These are phyloP conservation scores for Suncus etruscus DNA, from an alignment of 2,113 vertebrate species.

Conservation along the genomic window DNA sequence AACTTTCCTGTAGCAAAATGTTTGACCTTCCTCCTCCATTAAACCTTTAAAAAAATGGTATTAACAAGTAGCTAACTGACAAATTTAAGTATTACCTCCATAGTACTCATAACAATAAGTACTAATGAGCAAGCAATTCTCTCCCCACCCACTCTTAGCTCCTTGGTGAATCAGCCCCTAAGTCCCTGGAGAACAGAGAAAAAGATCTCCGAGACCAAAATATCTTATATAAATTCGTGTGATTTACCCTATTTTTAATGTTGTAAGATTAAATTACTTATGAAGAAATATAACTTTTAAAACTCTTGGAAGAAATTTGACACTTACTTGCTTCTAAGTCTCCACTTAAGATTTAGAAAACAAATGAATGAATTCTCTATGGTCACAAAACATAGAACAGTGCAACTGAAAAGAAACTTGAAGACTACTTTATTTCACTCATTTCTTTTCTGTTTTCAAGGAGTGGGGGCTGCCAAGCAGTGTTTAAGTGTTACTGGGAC, in stretches of 20 bases:
- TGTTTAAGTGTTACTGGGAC: too few species aligned
- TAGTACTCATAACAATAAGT: slow-evolving; percentile 12
- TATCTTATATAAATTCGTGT: not conserved
- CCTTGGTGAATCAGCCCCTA: slow-evolving; percentile 2
- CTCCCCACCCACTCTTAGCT: slow-evolving; percentile 40
- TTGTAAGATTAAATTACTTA: slow-evolving; percentile 40
- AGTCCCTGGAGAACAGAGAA: not conserved
- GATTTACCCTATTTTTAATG: not conserved
- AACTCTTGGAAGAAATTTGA: slow-evolving; percentile 33
- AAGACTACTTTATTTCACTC: not conserved
- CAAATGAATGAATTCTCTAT: not conserved
- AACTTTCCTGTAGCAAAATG: slow-evolving; percentile 12
- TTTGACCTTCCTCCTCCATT: slow-evolving; percentile 21
- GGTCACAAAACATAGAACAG: not conserved
- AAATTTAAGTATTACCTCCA: slow-evolving; percentile 19
- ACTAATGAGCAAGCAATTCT: slow-evolving; percentile 62
- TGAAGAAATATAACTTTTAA: slow-evolving; percentile 36
- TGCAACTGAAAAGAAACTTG: not conserved
- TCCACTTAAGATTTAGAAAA: slow-evolving; percentile 8
- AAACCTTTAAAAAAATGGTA: slow-evolving; percentile 60
- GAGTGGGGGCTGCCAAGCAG: too few species aligned
- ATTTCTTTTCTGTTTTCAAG: not conserved
- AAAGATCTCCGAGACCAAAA: not conserved
- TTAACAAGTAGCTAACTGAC: slow-evolving; percentile 33
- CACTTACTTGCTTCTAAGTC: not conserved